phyloP scores from a whole-genome alignment of 2,888 invertebrate species.

The Lycia hirtaria region DNA sequence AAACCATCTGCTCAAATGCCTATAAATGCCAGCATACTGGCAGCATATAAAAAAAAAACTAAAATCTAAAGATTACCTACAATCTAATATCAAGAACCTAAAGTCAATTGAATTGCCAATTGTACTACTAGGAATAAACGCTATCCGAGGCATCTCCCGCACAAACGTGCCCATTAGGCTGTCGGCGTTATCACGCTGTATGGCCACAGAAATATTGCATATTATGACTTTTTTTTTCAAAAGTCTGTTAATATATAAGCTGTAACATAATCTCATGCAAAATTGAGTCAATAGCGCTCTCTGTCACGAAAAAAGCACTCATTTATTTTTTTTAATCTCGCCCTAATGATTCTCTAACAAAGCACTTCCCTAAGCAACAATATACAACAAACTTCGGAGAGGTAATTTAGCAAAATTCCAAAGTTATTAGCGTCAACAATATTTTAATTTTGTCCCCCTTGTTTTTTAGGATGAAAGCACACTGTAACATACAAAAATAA shows the following conservation, averaged over 20 bases:
- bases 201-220: no score
- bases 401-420: constrained; percentile 27
- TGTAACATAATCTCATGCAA: not conserved
- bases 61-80: no score
- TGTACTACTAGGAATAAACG: no score
- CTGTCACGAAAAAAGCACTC: not conserved
- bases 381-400: constrained; percentile 17
- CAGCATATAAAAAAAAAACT: no score
- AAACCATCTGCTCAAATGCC: no score
- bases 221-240: constrained; percentile 8
- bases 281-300: not conserved
- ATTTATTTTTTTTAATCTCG: constrained; percentile 2
- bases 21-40: no score
- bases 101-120: no score
- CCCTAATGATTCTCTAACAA: constrained; percentile 7
- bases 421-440: constrained; percentile 30
- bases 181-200: no score
- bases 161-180: no score
- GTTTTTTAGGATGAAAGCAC: constrained; percentile 8
- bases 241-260: not conserved
- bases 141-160: no score
- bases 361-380: constrained; percentile 13
- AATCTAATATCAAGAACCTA: no score
- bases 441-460: constrained; percentile 27
- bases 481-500: not conserved